Evolutionary conservation across 2,888 invertebrate genomes (phyloP), one percentile per base, ranked within the genome.

Genomic region (Calameuta idolon): DNA sequence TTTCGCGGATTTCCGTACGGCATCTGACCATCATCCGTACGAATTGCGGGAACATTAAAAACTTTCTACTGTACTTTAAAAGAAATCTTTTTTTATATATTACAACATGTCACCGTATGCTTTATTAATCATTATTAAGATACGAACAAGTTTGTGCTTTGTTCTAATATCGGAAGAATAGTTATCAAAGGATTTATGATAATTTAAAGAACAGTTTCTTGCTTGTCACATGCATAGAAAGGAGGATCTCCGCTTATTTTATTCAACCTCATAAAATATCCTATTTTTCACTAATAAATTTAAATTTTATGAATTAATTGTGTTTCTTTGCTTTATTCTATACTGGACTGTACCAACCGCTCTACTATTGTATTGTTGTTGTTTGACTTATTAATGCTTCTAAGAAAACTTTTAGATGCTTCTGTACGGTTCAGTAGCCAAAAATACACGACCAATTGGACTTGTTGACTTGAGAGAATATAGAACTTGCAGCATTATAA

Each of bases 361-460:
- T 40, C 11, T 75, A n/a, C 4, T 40, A 75, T 40, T 4, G 23
- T 69, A 69, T 11, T 23, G 23, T 75, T 37, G 33, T 30, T 69
- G n/a, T n/a, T 34, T 12, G 31, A 33, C 71, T 71, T 71, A 23
- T 71, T 71, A 31, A 12, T 34, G 30, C 71, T 30, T 68, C 15
- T 23, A 78, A 35, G 34, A 79, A 77, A 81, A 79, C 76, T 83
- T 81, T 84, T 82, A 80, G 82, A 84, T 69, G 78, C 80, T 83
- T 86, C 85, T 85, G 80, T 82, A 86, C 81, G 80, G 76, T 84
- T 81, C 75, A 34, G 40, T 76, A 34, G 83, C 86, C 84, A 79
- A 89, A 88, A 89, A 89, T 88, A 89, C 79, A 81, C 73, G 35
- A 69, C n/a, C 76, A 74, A 37, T 35, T 73, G 33, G 33, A 30